A percentile compares a stretch with the other conserved stretches of the same genome.
Evolutionary conservation across 2,797 vertebrate genomes (phyloP).

Genomic region (Cryptoblepharus egeriae): DNA sequence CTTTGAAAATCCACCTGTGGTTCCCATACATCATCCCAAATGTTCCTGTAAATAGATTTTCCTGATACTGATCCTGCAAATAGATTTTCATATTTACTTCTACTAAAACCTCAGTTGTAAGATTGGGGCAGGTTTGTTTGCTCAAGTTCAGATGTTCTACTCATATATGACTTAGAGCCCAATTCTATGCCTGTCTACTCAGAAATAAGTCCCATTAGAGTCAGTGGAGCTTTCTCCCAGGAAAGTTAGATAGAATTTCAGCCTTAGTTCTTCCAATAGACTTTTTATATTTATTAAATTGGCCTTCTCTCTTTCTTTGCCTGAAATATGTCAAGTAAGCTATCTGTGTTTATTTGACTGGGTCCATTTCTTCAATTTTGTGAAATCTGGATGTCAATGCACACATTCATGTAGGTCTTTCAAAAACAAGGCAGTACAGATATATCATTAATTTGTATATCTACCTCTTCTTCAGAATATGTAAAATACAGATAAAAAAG

Average conservation of each 20-base stretch:
- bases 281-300: background rate
- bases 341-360: background rate
- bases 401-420: background rate
- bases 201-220: too few relatives aligned
- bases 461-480: too few relatives aligned
- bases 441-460: background rate
- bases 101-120: background rate
- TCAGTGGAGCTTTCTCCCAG: too few relatives aligned
- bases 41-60: background rate
- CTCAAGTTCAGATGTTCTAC: background rate
- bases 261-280: background rate
- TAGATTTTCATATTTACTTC: background rate
- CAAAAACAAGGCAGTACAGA: background rate
- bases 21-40: background rate
- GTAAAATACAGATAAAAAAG: too few relatives aligned
- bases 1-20: fast-evolving
- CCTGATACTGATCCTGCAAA: background rate
- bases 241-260: too few relatives aligned
- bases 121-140: background rate
- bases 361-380: background rate
- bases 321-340: background rate
- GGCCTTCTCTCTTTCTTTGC: background rate
- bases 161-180: background rate
- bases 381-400: background rate
- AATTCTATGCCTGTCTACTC: too few relatives aligned